A percentile compares a stretch with the other conserved stretches of the same genome.
Evolutionary conservation across 2,113 vertebrate species (phyloP).

Genomic region (Columba janthina): DNA sequence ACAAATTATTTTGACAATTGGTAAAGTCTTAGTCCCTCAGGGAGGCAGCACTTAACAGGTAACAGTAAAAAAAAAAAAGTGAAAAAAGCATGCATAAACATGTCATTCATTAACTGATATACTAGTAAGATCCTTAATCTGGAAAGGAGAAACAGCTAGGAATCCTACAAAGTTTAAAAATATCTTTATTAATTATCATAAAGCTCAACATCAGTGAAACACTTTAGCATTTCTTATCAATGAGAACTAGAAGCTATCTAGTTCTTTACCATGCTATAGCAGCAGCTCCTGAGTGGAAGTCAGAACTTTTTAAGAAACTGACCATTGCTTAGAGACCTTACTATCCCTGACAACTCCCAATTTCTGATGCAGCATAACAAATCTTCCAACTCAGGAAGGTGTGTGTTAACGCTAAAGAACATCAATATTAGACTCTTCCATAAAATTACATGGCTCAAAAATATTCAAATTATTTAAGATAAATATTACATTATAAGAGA

Average conservation of each 20-base stretch:
- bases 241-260: neutral
- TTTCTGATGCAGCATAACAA: neutral
- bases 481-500: neutral
- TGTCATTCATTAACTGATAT: neutral
- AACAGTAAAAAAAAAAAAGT: neutral
- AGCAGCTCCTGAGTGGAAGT: neutral
- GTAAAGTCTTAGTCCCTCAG: neutral
- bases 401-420: neutral
- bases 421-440: neutral
- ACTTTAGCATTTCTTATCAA: neutral
- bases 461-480: neutral
- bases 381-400: neutral
- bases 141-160: neutral
- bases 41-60: neutral
- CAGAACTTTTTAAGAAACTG: neutral
- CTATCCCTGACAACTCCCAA: neutral
- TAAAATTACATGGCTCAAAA: neutral
- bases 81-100: neutral
- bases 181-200: neutral
- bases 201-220: neutral
- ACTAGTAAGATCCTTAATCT: neutral
- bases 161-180: neutral
- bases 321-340: neutral
- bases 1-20: neutral
- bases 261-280: neutral